Percentiles rank a stretch among this genome's conserved stretches.
Conservation (phyloP, 2,797 vertebrate genomes). For the Epinephelus awoara region DNA sequence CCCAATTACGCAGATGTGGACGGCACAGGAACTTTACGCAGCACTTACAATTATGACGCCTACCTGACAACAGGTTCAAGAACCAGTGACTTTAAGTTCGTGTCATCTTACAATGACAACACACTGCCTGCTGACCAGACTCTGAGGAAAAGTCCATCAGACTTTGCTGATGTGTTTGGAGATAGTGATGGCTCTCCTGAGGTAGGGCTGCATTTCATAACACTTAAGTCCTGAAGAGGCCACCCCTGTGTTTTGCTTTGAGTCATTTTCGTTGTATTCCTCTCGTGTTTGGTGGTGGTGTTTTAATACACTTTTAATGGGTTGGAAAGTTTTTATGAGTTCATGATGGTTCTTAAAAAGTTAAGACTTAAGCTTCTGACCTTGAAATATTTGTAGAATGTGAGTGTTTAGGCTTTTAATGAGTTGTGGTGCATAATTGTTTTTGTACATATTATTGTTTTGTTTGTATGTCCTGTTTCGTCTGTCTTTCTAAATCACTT, state of each 20-base stretch:
- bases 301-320: too few relatives aligned
- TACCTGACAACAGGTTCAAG: not conserved
- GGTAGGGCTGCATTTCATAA: slow-evolving; percentile 20
- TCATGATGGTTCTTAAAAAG: too few relatives aligned
- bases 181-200: slow-evolving; percentile 22
- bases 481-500: not conserved
- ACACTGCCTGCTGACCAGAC: slow-evolving; percentile 63
- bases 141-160: not conserved
- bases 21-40: too few relatives aligned
- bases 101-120: slow-evolving; percentile 61
- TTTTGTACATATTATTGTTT: not conserved
- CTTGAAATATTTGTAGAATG: not conserved
- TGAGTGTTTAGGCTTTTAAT: not conserved
- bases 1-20: too few relatives aligned
- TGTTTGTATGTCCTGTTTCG: too few relatives aligned
- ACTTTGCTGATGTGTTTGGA: slow-evolving; percentile 45
- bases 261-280: too few relatives aligned
- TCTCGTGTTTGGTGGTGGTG: too few relatives aligned
- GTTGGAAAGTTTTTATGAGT: too few relatives aligned
- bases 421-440: not conserved
- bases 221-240: too few relatives aligned
- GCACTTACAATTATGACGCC: too few relatives aligned
- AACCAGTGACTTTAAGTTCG: slow-evolving; percentile 19
- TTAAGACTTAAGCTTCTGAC: too few relatives aligned
- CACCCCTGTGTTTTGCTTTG: too few relatives aligned